Base-by-base conservation (phyloP, 2,888 invertebrate genomes). In the Athripsodes cinereus region DNA sequence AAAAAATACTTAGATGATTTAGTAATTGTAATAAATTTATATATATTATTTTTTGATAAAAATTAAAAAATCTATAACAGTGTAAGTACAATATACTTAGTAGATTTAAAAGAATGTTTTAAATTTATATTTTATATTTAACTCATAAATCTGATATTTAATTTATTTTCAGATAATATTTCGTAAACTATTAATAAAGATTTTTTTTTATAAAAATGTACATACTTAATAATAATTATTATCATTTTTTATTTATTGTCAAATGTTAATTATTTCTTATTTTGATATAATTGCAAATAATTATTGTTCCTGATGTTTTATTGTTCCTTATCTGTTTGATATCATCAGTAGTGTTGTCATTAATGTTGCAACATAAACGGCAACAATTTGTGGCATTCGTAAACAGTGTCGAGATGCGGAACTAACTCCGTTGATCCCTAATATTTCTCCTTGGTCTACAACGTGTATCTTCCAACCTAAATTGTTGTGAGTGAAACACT, bases 381-480 rank as follows among this genome's bases (percentile, higher is more conserved):
- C 26, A 44, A 44, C 3, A 44, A 13, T 13, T 5, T 44, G n/a
- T 13, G 13, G 44, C 10, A 21, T 6, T 48, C 13, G 20, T 48
- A n/a, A n/a, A n/a, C n/a, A n/a, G 20, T 22, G 48, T 46, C 20
- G 26, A 44, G 35, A 48, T 13, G 46, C 22, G 35, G 21, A 35
- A 16, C 31, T 54, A 13, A 22, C 49, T 47, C 55, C 55, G 22
- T 61, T 59, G 13, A 22, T 44, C 20, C 46, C 59, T 1, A 78
- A 70, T 0, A 70, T 69, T 0, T 74, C 72, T 1, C 88, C 88
- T 0, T 85, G 83, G 67, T 92, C 86, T 11, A 92, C 85, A 2
- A 95, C 89, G 71, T 90, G 85, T 66, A 95, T 94, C 72, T 92
- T 95, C 94, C 94, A 95, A 52, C 95, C 95, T 22, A 95, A 77